Conservation (phyloP, 2,888 invertebrate genomes). For the Dynastes maya region DNA sequence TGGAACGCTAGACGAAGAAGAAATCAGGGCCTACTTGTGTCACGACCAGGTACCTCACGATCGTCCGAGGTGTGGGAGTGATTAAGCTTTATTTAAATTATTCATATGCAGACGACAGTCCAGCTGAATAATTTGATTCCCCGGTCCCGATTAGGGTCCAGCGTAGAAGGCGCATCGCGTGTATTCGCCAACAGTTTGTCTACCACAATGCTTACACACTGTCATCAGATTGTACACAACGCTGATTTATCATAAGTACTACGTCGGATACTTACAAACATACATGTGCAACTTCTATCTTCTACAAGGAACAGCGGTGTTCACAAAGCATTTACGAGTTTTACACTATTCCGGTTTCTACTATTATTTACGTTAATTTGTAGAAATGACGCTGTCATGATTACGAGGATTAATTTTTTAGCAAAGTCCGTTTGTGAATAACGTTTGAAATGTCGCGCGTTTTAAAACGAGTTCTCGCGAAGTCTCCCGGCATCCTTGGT, state of each 20-base stretch:
- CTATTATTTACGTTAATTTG: no score
- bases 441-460: no score
- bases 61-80: constrained; percentile 62
- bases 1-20: constrained; percentile 15
- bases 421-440: no score
- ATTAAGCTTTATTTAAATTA: constrained; percentile 64
- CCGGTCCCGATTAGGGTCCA: constrained; percentile 53
- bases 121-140: constrained; percentile 60
- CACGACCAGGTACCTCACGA: constrained; percentile 60
- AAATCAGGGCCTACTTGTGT: constrained; percentile 54
- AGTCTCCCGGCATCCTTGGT: no score
- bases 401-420: no score
- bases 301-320: neutral
- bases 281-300: neutral
- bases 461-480: no score
- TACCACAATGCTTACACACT: constrained; percentile 55
- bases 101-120: constrained; percentile 61
- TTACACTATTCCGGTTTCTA: no score
- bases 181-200: constrained; percentile 54
- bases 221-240: constrained; percentile 55
- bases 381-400: no score
- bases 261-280: constrained; percentile 10
- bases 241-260: constrained; percentile 51
- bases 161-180: constrained; percentile 52
- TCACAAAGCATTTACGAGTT: neutral